Evolutionary conservation across 2,888 invertebrate genomes (phyloP), one percentile per base, ranked within the genome.

Genomic region (Pedicia rivosa): DNA sequence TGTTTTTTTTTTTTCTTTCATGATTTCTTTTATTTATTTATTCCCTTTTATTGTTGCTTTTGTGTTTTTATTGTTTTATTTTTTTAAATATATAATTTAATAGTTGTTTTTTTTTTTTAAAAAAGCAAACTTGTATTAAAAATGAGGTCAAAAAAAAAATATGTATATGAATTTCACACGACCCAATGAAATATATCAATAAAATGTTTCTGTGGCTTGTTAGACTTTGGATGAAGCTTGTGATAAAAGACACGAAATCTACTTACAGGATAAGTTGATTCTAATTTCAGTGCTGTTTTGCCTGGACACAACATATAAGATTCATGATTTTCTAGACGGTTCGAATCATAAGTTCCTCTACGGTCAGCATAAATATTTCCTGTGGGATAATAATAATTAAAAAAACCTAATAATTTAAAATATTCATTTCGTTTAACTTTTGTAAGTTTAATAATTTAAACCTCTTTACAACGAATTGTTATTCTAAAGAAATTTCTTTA

Each of bases 221-320:
- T 38, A 24, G 31, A 19, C 8, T 17, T 19, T 31, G 17, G 17
- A 31, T 17, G 12, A 19, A n/a, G 35, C 19, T 32, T 40, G 32
- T 43, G 43, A 38, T 43, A 42, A 31, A 44, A 42, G 22, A 46
- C 37, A 27, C 44, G 43, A 27, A 45, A 38, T 41, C 43, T 48
- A 58, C 62, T 62, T 55, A 62, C 62, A 40, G 59, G 50, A 47
- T 57, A 51, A 22, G 44, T 44, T 14, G 53, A 47, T 22, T 55
- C 56, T 17, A 62, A 51, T 45, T 52, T 56, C 20, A 59, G 47
- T 3, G 62, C 52, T 24, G 51, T 48, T 33, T 53, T 52, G 28
- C 53, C 55, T 3, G 56, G 54, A 37, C 62, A 62, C 15, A 61
- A 41, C 8, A 62, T 51, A 38, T 51, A 62, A 9, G 59, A 56